Evolutionary conservation across 2,888 invertebrate genomes (phyloP), one percentile per base, ranked within the genome.

Genomic region (Phengaris arion): DNA sequence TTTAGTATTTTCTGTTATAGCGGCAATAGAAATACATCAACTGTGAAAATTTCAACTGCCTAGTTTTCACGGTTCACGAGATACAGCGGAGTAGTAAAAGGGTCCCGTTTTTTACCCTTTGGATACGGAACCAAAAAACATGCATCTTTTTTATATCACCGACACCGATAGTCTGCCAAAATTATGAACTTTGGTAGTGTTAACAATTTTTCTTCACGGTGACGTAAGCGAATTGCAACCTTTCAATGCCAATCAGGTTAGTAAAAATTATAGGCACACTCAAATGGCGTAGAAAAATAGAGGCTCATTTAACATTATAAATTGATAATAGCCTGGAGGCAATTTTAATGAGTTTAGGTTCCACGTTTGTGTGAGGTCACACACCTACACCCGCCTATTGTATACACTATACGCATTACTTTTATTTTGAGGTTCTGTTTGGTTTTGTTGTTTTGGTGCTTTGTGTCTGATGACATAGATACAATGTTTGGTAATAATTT

Each of bases 211-310:
- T 22, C 15, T 72, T 13, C 52, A 72, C 52, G 72, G 35, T 72
- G 72, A 72, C 72, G 72, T 72, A 52, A 72, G 52, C 54, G 54
- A 52, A 72, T 54, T 72, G 52, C 13, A 72, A 72, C 22, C 52
- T 54, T 54, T 72, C 72, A 72, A 72, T 52, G 72, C 52, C 72
- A 52, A 70, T 51, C 70, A 70, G 70, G 72, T 72, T 54, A 35
- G 72, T 72, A 72, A 72, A 72, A 72, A 72, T 72, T 35, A 72
- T 72, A 72, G 72, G 72, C 54, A 72, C 51, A 72, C 13, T 54
- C 72, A 72, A 72, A 72, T 35, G 13, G 52, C 72, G 52, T 72
- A 54, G 72, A 72, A 54, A 72, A 52, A 72, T 72, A 70, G 72
- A 72, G 54, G 72, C 13, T 54, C 72, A 72, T 72, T 54, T 72